phyloP scores from a whole-genome alignment of 2,113 vertebrate genomes.

The Hippocampus mohnikei region DNA sequence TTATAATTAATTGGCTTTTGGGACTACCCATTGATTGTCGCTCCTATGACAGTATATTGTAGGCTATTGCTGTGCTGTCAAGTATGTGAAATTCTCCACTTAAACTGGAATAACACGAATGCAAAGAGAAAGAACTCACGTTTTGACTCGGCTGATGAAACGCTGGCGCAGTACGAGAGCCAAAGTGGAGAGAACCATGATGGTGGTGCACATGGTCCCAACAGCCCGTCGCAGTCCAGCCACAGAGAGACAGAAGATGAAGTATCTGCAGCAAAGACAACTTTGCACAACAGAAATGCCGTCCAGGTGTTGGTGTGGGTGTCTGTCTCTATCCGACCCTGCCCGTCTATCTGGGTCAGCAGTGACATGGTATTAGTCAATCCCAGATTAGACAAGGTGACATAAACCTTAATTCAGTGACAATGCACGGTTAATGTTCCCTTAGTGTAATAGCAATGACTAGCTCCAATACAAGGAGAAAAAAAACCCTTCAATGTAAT shows the following conservation, averaged over 20 bases:
- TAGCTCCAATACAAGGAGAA: too few relatives aligned
- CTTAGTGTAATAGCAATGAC: slow-evolving; percentile 8
- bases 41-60: too few relatives aligned
- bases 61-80: too few relatives aligned
- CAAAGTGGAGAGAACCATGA: slow-evolving; percentile 70
- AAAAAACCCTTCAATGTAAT: too few relatives aligned
- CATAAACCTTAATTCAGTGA: slow-evolving; percentile 30
- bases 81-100: neutral
- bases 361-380: slow-evolving; percentile 55
- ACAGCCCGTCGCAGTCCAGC: slow-evolving; percentile 11
- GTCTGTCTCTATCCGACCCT: slow-evolving; percentile 3
- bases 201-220: slow-evolving; percentile 69
- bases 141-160: slow-evolving; percentile 54
- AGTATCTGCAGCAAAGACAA: slow-evolving; percentile 15
- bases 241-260: slow-evolving; percentile 4
- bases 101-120: neutral
- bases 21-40: too few relatives aligned
- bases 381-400: slow-evolving; percentile 63
- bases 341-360: slow-evolving; percentile 27
- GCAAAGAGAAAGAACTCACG: slow-evolving; percentile 49
- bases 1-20: too few relatives aligned
- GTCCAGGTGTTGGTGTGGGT: slow-evolving; percentile 2
- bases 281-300: neutral
- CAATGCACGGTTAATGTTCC: neutral
- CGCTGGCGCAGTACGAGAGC: slow-evolving; percentile 54